Base-by-base conservation (phyloP, 2,113 vertebrate genomes). In the Eretmodus cyanostictus region DNA sequence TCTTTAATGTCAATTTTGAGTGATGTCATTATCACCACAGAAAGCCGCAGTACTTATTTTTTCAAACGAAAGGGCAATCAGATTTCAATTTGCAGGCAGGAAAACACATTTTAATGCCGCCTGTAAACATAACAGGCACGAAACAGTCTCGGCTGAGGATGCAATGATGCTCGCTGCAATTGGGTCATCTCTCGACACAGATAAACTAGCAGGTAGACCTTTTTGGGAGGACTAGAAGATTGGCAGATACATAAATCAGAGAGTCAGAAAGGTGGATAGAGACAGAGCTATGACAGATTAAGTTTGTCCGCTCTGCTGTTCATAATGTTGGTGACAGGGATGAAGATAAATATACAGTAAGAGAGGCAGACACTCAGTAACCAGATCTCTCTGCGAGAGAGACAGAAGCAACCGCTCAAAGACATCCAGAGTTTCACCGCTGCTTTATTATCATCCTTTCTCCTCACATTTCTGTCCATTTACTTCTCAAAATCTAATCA, bases 1-100 rank as follows among this genome's bases (percentile, higher is more conserved):
- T 24, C 49, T 54, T 79, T 80, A 81, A 45, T 80, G 86, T 61
- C 80, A 87, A 7, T 51, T 85, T 6, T 82, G 78, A 90, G 80
- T 55, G 66, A 89, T 49, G 82, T 31, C 51, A 84, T 90, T 86
- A 85, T 89, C 83, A 5, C 81, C 29, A 4, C 38, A 31, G 55
- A 66, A 53, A 40, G 40, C 24, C 9, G 13, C 34, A 19, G 54
- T 3, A 8, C 3, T 42, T 83, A 6, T 73, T 85, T 47, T 8
- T 61, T 61, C 27, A 22, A 89, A 73, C 27, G 9, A 92, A 91
- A 94, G 87, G 87, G 38, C 87, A 88, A 83, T 86, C 88, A 63
- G 87, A 90, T 89, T 81, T 82, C 38, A 84, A 82, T 91, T 80
- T 54, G 34, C 34, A 42, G 19, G 81, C 47, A 49, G 10, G 6